Evolutionary conservation across 1,140 invertebrate genomes (phyloP).

Genomic region (Zophobas morio): DNA sequence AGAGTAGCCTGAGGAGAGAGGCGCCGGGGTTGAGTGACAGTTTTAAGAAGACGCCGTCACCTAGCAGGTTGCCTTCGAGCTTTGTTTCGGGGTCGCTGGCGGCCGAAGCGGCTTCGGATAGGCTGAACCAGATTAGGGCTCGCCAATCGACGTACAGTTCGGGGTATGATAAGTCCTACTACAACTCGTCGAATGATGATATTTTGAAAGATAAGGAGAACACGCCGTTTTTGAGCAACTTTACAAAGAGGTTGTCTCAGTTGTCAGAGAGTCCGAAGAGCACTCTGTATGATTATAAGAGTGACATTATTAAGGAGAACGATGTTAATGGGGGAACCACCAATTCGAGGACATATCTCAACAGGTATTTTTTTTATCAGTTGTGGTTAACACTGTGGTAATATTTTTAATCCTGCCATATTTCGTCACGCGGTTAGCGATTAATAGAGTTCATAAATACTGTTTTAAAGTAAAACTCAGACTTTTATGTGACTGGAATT

Average conservation of each 20-base stretch:
- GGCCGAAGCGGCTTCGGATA: conserved; percentile 67
- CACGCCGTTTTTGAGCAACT: conserved; percentile 78
- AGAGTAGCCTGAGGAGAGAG: background rate
- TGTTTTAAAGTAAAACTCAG: too few relatives aligned
- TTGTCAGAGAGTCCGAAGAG: conserved; percentile 61
- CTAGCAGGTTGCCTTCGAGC: conserved; percentile 51
- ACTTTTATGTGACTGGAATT: too few relatives aligned
- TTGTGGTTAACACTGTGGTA: background rate
- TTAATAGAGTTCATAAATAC: too few relatives aligned
- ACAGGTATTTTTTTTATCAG: conserved; percentile 47
- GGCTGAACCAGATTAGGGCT: conserved; percentile 71
- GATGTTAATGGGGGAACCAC: conserved; percentile 61
- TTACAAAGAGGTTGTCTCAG: conserved; percentile 74
- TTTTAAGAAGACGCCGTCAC: conserved; percentile 10
- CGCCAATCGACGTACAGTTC: conserved; percentile 62
- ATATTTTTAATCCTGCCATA: too few relatives aligned
- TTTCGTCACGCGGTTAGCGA: too few relatives aligned
- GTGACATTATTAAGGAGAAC: conserved; percentile 64
- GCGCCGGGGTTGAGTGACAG: background rate
- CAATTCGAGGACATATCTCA: conserved; percentile 39
- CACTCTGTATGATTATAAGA: conserved; percentile 58
- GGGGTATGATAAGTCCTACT: conserved; percentile 54
- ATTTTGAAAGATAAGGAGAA: conserved; percentile 66
- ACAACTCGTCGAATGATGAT: conserved; percentile 44
- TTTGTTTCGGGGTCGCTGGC: conserved; percentile 55